A percentile compares a stretch with the other conserved stretches of the same genome.
These are phyloP conservation scores for Varanus salvator DNA, from an alignment of 2,113 vertebrate species.

Conservation along the genomic window DNA sequence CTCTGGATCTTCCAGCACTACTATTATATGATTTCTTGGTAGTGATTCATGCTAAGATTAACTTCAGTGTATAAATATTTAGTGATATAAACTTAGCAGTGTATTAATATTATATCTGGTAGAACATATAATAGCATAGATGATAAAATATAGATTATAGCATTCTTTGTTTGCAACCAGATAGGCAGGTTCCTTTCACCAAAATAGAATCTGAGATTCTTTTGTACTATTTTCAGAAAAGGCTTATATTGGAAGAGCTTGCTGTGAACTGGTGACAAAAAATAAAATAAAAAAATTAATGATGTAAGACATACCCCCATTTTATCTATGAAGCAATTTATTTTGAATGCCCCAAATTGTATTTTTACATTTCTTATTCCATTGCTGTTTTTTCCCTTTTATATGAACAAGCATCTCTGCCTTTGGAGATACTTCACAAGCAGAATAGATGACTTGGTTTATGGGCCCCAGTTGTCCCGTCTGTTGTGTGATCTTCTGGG, in stretches of 20 bases:
- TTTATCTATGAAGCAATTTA: slow-evolving; percentile 3
- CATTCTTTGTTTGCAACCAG: not conserved
- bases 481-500: not conserved
- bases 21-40: not conserved
- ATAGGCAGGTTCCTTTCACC: not conserved
- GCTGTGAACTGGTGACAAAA: not conserved
- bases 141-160: slow-evolving; percentile 3
- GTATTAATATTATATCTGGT: not conserved
- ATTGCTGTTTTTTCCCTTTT: not conserved
- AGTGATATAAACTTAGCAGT: not conserved
- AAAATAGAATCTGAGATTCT: not conserved
- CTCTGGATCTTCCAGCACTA: too few species aligned
- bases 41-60: not conserved
- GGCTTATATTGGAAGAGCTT: not conserved
- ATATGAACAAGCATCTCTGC: not conserved
- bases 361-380: slow-evolving; percentile 4
- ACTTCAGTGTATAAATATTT: not conserved
- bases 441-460: not conserved
- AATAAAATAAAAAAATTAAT: slow-evolving; percentile 27
- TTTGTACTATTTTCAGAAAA: slow-evolving; percentile 16
- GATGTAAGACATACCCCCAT: slow-evolving; percentile 6
- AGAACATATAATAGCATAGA: not conserved
- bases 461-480: not conserved
- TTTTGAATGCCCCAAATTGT: not conserved
- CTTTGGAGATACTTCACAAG: not conserved